Evolutionary conservation across 2,888 invertebrate species (phyloP).

Genomic region (Galerucella pusilla): DNA sequence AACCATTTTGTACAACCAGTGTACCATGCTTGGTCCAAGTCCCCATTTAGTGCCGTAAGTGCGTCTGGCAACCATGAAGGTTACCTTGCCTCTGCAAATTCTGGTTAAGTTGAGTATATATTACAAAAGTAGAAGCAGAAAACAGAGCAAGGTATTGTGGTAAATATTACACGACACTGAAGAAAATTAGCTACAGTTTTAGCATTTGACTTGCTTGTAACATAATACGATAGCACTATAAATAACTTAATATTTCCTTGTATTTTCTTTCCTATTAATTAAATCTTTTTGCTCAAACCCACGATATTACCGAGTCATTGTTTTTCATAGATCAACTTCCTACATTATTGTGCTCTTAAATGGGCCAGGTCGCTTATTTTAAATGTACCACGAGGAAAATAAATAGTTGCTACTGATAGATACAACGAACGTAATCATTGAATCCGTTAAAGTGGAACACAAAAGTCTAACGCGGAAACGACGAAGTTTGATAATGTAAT

Average conservation of each 20-base stretch:
- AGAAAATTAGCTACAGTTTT: too few relatives aligned
- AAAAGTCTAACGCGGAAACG: conserved; percentile 45
- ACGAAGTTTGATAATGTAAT: conserved; percentile 50
- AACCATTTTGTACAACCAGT: too few relatives aligned
- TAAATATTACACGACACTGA: too few relatives aligned
- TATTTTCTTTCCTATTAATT: neutral
- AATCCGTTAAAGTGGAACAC: conserved; percentile 39
- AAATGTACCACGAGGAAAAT: conserved; percentile 6
- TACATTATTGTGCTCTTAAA: neutral
- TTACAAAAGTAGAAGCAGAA: too few relatives aligned
- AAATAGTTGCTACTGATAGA: conserved; percentile 12
- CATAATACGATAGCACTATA: neutral
- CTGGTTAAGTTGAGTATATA: too few relatives aligned
- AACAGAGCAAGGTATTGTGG: too few relatives aligned
- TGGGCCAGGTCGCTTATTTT: conserved; percentile 6
- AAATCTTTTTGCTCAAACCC: neutral
- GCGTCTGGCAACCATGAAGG: too few relatives aligned
- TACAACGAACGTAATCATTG: conserved; percentile 24
- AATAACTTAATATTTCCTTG: neutral
- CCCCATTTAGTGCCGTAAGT: too few relatives aligned
- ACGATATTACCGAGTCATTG: neutral
- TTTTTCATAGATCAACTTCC: neutral
- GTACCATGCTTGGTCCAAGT: too few relatives aligned
- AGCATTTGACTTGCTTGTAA: neutral
- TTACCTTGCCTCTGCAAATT: too few relatives aligned